Evolutionary conservation across 2,113 vertebrate species (phyloP).

Genomic region (Poecilia latipinna): DNA sequence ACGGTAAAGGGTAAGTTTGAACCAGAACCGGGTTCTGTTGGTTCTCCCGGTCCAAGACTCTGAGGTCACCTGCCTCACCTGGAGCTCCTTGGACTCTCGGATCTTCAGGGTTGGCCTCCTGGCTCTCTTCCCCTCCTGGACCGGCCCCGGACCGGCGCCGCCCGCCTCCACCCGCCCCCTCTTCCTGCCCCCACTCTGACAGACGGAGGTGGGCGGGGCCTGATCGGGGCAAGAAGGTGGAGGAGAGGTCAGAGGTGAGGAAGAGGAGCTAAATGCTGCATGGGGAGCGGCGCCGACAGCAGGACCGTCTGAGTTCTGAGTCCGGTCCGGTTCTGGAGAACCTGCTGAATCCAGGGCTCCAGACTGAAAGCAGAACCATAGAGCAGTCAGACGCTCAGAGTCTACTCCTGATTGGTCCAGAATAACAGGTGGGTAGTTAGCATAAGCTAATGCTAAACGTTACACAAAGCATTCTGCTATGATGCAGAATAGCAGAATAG

Average conservation of each 20-base stretch:
- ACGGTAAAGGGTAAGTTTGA: no score
- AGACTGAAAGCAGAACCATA: conserved; percentile 13
- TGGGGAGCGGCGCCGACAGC: neutral
- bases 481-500: no score
- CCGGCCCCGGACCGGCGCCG: neutral
- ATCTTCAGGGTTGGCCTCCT: conserved; percentile 56
- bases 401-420: no score
- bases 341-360: neutral
- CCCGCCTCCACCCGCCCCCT: conserved; percentile 1
- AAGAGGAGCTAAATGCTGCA: neutral
- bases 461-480: no score
- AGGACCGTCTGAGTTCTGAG: neutral
- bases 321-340: neutral
- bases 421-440: no score
- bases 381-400: neutral
- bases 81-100: conserved; percentile 6
- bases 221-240: neutral
- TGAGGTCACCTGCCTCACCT: conserved; percentile 15
- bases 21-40: neutral
- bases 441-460: no score
- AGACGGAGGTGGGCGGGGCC: neutral
- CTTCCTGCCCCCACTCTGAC: neutral
- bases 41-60: no score
- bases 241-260: neutral
- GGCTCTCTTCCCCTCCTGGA: conserved; percentile 38